Evolutionary conservation across 2,113 vertebrate genomes (phyloP).

Genomic region (Mormyrus lacerda): DNA sequence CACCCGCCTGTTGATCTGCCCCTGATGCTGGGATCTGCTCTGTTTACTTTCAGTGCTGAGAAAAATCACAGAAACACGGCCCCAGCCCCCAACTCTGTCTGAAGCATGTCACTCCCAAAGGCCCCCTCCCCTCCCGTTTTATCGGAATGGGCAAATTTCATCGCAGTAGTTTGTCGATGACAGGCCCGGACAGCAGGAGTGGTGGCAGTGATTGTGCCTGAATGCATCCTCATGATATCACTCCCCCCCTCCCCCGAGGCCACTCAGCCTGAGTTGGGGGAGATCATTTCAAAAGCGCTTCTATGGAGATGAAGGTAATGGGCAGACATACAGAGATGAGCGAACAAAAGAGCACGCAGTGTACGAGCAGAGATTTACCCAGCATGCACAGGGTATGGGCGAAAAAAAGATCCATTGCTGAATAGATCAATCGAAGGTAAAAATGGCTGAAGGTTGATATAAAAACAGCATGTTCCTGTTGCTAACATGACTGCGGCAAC

Average conservation of each 20-base stretch:
- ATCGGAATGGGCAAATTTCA: neutral
- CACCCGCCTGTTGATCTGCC: neutral
- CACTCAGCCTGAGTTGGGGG: neutral
- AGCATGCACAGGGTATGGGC: neutral
- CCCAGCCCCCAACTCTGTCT: neutral
- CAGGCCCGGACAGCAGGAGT: neutral
- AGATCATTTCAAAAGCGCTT: neutral
- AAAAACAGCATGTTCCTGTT: neutral
- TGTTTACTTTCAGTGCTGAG: neutral
- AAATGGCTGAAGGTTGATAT: neutral
- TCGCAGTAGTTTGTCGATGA: neutral
- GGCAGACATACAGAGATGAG: neutral
- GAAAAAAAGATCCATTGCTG: neutral
- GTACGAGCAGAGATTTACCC: neutral
- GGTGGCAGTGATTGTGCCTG: neutral
- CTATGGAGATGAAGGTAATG: conserved; percentile 19
- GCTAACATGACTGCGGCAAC: neutral
- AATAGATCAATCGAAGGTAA: neutral
- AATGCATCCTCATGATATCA: neutral
- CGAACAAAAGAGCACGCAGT: neutral
- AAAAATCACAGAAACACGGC: neutral
- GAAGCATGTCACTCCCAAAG: neutral
- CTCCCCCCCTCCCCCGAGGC: neutral
- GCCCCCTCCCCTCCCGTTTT: neutral
- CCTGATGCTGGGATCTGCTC: neutral